phyloP scores from a whole-genome alignment of 2,797 vertebrate genomes.

The Acrossocheilus wenchowensis region DNA sequence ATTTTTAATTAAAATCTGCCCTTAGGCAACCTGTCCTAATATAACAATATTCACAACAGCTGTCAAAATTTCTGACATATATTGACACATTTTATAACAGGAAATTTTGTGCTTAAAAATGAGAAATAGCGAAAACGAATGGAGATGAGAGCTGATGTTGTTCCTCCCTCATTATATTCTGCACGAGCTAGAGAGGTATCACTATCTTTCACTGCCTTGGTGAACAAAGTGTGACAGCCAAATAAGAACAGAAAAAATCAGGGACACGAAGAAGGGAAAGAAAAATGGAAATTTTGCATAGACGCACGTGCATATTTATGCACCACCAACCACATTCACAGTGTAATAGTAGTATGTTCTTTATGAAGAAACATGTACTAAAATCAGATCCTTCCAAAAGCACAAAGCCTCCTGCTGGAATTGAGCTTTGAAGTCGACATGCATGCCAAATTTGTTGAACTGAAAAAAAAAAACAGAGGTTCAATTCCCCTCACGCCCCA shows the following conservation, averaged over 20 bases:
- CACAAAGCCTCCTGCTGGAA: slow-evolving; percentile 55
- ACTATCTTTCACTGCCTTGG: neutral
- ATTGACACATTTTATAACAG: slow-evolving; percentile 45
- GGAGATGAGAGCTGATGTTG: neutral
- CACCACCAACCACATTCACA: neutral
- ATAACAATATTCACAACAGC: slow-evolving; percentile 26
- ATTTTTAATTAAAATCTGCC: slow-evolving; percentile 32
- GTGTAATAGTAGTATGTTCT: neutral
- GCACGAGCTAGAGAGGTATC: neutral
- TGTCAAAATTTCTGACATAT: neutral
- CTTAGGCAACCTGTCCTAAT: slow-evolving; percentile 15
- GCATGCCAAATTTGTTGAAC: slow-evolving; percentile 69
- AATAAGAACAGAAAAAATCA: neutral
- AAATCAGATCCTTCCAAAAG: slow-evolving; percentile 14
- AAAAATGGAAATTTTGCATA: slow-evolving; percentile 4
- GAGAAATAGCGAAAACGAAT: neutral
- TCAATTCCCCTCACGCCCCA: slow-evolving; percentile 44
- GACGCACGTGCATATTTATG: neutral
- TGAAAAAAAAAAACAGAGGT: slow-evolving; percentile 60
- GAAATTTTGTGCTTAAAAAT: neutral
- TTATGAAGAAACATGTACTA: slow-evolving; percentile 15
- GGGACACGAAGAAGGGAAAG: neutral
- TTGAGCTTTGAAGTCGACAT: slow-evolving; percentile 75
- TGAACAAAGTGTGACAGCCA: slow-evolving; percentile 20
- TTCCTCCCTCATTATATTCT: slow-evolving; percentile 1